Percentiles rank a stretch among this genome's conserved stretches.
Evolutionary conservation across 53 echinoderm and acorn worm species (phyloP).

Genomic region (Zoroaster sp.): DNA sequence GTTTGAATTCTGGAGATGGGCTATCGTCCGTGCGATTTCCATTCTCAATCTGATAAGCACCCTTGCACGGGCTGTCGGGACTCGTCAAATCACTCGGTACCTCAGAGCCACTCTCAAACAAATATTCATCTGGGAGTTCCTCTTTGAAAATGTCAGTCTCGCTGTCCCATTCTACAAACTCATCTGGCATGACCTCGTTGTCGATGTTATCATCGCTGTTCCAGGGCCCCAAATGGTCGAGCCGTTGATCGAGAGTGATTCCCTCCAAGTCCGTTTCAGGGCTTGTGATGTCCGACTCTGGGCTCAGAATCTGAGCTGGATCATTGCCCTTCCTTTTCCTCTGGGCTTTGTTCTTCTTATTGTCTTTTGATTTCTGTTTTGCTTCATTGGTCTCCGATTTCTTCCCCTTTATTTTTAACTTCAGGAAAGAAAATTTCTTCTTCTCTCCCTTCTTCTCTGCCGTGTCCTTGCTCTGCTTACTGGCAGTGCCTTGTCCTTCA

Average conservation of each 20-base stretch:
- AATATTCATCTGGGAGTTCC: constrained; percentile 81
- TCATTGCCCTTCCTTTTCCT: constrained; percentile 21
- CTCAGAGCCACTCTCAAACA: constrained; percentile 82
- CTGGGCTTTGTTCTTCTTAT: constrained; percentile 30
- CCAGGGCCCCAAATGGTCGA: constrained; percentile 85
- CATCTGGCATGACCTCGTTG: constrained; percentile 95
- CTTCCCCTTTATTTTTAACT: constrained; percentile 81
- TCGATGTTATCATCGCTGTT: constrained; percentile 92
- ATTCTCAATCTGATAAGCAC: constrained; percentile 47
- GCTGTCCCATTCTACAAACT: constrained; percentile 94
- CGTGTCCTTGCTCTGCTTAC: constrained; percentile 1
- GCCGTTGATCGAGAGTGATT: constrained; percentile 70
- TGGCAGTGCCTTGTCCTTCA: not conserved
- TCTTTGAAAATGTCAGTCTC: constrained; percentile 91
- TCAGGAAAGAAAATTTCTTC: constrained; percentile 93
- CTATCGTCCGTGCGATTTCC: constrained; percentile 41
- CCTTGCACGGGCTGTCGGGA: constrained; percentile 48
- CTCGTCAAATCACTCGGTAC: constrained; percentile 54
- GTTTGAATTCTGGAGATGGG: constrained; percentile 61
- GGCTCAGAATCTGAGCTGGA: constrained; percentile 38
- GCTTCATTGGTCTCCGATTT: constrained; percentile 49
- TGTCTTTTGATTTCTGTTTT: not conserved
- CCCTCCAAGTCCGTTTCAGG: constrained; percentile 50
- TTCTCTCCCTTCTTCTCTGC: constrained; percentile 78
- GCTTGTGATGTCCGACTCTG: constrained; percentile 3